These are phyloP conservation scores for Bradynema listronoti DNA, from an alignment of 1,140 invertebrate genomes.

Conservation along the genomic window DNA sequence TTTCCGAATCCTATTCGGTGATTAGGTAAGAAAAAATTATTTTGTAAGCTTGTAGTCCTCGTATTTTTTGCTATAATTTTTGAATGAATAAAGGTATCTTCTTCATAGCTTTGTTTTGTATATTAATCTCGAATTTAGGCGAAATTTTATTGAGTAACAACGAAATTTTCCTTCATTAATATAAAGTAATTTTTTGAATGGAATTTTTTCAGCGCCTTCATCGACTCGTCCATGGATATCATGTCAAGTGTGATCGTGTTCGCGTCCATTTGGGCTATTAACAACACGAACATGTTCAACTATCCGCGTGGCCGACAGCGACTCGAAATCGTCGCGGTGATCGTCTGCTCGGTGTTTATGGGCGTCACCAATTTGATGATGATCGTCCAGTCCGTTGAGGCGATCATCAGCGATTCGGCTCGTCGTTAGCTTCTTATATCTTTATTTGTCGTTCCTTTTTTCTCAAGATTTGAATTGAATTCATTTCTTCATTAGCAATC, in stretches of 20 bases:
- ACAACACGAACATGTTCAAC: slow-evolving; percentile 43
- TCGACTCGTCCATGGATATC: slow-evolving; percentile 41
- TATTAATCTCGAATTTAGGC: too few species aligned
- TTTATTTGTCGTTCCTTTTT: too few species aligned
- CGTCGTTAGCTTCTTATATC: too few species aligned
- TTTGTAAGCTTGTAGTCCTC: too few species aligned
- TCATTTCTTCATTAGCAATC: too few species aligned
- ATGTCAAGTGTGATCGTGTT: slow-evolving; percentile 8
- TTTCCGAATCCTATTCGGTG: slow-evolving; percentile 43
- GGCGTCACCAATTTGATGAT: slow-evolving; percentile 37
- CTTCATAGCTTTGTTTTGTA: too few species aligned
- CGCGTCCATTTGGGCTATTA: slow-evolving; percentile 38
- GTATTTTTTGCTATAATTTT: too few species aligned
- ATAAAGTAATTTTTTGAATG: too few species aligned
- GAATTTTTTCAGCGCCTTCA: slow-evolving; percentile 43
- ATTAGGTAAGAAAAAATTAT: slow-evolving; percentile 30
- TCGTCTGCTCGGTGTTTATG: slow-evolving; percentile 36
- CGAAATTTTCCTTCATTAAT: too few species aligned
- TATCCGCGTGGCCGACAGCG: slow-evolving; percentile 40
- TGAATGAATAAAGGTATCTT: too few species aligned
- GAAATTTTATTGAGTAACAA: too few species aligned
- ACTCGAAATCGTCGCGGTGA: slow-evolving; percentile 39
- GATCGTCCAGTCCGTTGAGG: slow-evolving; percentile 37
- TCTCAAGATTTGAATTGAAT: too few species aligned
- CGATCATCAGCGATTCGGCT: slow-evolving; percentile 27